Conservation (phyloP, 2,888 invertebrate species). For the Vesta saturnalis region DNA sequence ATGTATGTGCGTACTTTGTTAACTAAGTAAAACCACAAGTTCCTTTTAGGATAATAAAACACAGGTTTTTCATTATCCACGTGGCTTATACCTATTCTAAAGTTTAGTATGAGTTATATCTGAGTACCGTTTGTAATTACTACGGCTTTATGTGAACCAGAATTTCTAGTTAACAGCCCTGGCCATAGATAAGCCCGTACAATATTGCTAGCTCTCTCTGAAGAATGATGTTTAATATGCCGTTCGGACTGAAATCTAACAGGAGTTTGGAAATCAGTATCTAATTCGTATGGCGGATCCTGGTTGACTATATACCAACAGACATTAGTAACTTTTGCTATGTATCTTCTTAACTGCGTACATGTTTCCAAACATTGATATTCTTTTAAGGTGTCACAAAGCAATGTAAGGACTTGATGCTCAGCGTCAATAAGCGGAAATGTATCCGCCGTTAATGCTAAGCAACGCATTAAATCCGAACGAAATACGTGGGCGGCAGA, state of each 20-base stretch:
- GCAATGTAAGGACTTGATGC: slow-evolving; percentile 67
- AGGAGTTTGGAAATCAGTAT: slow-evolving; percentile 76
- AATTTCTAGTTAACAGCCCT: slow-evolving; percentile 78
- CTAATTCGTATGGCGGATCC: slow-evolving; percentile 71
- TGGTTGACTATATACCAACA: slow-evolving; percentile 89
- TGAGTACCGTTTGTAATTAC: slow-evolving; percentile 71
- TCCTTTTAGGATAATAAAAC: not conserved
- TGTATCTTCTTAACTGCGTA: slow-evolving; percentile 80
- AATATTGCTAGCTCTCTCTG: slow-evolving; percentile 77
- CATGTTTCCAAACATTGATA: slow-evolving; percentile 89
- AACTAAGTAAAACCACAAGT: not conserved
- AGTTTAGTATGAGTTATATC: not conserved
- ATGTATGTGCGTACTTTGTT: not conserved
- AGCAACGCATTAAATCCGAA: slow-evolving; percentile 45
- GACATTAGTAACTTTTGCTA: slow-evolving; percentile 83
- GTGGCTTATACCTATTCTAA: too few relatives aligned
- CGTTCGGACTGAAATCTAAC: slow-evolving; percentile 70
- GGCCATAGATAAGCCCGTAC: slow-evolving; percentile 90
- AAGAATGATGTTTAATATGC: slow-evolving; percentile 82
- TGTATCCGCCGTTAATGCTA: slow-evolving; percentile 75
- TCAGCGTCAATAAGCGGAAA: slow-evolving; percentile 77
- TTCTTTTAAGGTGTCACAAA: slow-evolving; percentile 91
- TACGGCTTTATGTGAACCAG: slow-evolving; percentile 85
- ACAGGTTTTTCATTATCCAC: too few relatives aligned
- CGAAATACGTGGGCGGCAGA: slow-evolving; percentile 59